Evolutionary conservation across 1,140 invertebrate genomes (phyloP), one percentile per base, ranked within the genome.

Genomic region (Zaprionus taronus): DNA sequence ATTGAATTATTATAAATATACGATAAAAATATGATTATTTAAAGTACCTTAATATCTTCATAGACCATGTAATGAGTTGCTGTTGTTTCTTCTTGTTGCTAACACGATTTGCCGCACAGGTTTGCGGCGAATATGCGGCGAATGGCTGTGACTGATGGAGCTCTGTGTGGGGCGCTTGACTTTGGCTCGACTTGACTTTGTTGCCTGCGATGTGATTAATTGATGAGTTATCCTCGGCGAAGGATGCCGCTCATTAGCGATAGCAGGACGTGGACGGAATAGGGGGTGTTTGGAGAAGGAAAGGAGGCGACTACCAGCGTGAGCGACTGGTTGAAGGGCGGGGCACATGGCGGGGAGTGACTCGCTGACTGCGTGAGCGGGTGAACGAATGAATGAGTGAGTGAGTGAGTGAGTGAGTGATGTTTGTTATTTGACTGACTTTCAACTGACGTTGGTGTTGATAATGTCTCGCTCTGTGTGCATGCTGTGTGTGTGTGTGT

Each of bases 171-270:
- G 31, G 41, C 36, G 31, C n/a, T 53, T 56, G 49, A 69, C 66
- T 70, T 75, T n/a, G 17, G 72, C 31, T 72, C 41, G 73, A 76
- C 44, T 72, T 65, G 61, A 49, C 44, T 63, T 64, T 24, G 58
- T 49, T 72, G 47, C 71, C 51, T 58, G 72, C 60, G 60, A 58
- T 47, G 67, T 76, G 73, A 72, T 76, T 76, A 76, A 76, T 76
- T 76, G 73, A 65, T 76, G 73, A 58, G 55, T 41, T 70, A 70
- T 63, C 73, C 51, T 41, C 38, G 17, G 36, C 34, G 38, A 49
- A 57, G 53, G 72, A 64, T 64, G 67, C 67, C 31, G 67, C 72
- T 75, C 72, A 75, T 75, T 75, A 75, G 72, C 72, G 72, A 63
- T 53, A 9, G 41, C n/a, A 47, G 41, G 17, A 17, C n/a, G 41